Base-by-base conservation (phyloP, 2,888 invertebrate genomes). In the Chirona hameri region DNA sequence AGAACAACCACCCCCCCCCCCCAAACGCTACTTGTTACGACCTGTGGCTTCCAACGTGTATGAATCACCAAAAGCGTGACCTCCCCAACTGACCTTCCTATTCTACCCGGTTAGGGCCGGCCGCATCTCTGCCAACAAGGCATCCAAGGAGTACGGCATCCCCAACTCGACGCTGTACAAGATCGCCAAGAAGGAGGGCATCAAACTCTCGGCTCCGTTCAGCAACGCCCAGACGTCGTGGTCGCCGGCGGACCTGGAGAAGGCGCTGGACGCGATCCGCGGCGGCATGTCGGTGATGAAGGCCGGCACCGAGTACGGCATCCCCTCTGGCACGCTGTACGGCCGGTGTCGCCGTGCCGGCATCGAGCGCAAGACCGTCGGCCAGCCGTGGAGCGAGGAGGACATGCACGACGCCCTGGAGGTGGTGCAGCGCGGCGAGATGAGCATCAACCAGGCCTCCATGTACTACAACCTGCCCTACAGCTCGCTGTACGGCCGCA, bases 371-470 rank as follows among this genome's bases (percentile, higher is more conserved):
- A 95, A 95, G 48, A 72, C 69, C 24, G 79, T 24, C 48, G 76
- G 81, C 60, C 72, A 72, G 52, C 95, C 95, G 18, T 96, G 96
- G 96, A 94, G 95, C n/a, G 95, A 95, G 87, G 95, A 94, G 87
- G 95, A 95, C 52, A 95, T 96, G 95, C 93, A 93, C 39, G 95
- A 95, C 88, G 96, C 96, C 39, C 90, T 96, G 79, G 95, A 95
- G 88, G 94, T 95, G 85, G 95, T 96, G 85, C 93, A 95, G 87
- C 91, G 95, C 85, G 96, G 96, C 52, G 95, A 95, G 88, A 95
- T 96, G 95, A 95, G 95, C 84, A 96, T 96, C 86, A 96, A 96
- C 89, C 96, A 96, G 89, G 96, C 96, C 82, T 95, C 95, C 82
- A 96, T 96, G 86, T 95, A 96, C 88, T 96, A 93, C 89, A 96